phyloP scores from a whole-genome alignment of 2,888 invertebrate genomes.

The Petrophora chlorosata region DNA sequence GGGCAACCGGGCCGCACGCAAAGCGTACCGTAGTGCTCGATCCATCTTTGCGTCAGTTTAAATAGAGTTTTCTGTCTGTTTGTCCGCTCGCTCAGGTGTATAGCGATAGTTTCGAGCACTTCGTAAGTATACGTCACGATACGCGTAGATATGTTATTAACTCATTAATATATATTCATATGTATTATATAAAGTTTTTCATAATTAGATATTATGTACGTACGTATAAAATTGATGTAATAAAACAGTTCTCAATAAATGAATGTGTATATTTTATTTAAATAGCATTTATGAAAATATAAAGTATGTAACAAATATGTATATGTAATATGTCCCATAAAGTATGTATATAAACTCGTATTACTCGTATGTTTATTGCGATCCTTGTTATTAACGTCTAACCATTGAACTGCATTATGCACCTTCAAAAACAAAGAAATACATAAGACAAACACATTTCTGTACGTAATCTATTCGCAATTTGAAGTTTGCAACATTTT shows the following conservation, averaged over 20 bases:
- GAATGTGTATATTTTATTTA: conserved; percentile 2
- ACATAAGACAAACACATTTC: too few species aligned
- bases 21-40: conserved; percentile 3
- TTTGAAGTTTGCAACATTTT: too few species aligned
- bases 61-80: conserved; percentile 67
- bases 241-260: neutral
- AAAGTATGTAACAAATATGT: neutral
- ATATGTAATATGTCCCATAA: neutral
- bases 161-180: conserved; percentile 18
- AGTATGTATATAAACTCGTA: neutral
- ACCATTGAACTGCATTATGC: too few species aligned
- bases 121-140: conserved; percentile 67
- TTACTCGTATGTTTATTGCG: neutral
- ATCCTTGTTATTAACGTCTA: neutral
- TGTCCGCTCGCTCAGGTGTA: conserved; percentile 73
- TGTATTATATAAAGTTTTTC: conserved; percentile 3
- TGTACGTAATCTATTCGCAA: too few species aligned
- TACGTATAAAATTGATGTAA: neutral
- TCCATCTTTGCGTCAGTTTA: conserved; percentile 46
- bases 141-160: conserved; percentile 40
- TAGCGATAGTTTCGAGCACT: conserved; percentile 67
- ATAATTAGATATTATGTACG: neutral
- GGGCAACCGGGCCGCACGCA: too few species aligned
- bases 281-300: neutral
- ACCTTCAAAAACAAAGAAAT: too few species aligned